Conservation (phyloP, 2,888 invertebrate genomes). For the Eurois occulta region DNA sequence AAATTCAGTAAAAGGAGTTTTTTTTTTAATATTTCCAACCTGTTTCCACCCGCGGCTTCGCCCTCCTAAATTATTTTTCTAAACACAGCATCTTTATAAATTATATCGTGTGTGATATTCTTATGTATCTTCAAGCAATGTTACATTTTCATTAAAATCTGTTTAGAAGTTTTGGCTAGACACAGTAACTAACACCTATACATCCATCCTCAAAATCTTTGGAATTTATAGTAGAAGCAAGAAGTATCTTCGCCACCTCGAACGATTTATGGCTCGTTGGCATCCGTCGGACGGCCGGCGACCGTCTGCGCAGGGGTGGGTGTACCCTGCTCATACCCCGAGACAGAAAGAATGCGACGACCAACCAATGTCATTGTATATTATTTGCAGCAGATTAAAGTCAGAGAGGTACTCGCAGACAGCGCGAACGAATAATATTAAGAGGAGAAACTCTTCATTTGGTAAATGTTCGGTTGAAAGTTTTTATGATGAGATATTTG, state of each 20-base stretch:
- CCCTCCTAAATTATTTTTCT: too few relatives aligned
- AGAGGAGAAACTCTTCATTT: slow-evolving; percentile 46
- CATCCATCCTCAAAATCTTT: too few relatives aligned
- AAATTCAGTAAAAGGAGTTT: too few relatives aligned
- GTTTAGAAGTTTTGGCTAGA: too few relatives aligned
- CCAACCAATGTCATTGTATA: slow-evolving; percentile 74
- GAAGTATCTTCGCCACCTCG: slow-evolving; percentile 38
- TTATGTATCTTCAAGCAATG: too few relatives aligned
- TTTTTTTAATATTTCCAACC: too few relatives aligned
- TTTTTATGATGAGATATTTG: slow-evolving; percentile 28
- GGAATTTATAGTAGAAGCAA: too few relatives aligned
- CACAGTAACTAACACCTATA: too few relatives aligned
- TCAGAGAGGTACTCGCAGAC: slow-evolving; percentile 51
- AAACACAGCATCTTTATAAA: too few relatives aligned
- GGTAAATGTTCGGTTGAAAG: slow-evolving; percentile 29
- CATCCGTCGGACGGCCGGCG: slow-evolving; percentile 62
- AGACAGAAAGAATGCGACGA: slow-evolving; percentile 77
- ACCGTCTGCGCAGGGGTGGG: slow-evolving; percentile 77
- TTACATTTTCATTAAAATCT: too few relatives aligned
- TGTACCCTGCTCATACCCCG: slow-evolving; percentile 70
- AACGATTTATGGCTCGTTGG: slow-evolving; percentile 34
- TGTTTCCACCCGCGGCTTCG: too few relatives aligned
- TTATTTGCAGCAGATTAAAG: slow-evolving; percentile 66
- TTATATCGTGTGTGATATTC: too few relatives aligned
- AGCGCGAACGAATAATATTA: slow-evolving; percentile 36